Conservation (phyloP, 2,797 vertebrate species). For the Micrastur ruficollis region DNA sequence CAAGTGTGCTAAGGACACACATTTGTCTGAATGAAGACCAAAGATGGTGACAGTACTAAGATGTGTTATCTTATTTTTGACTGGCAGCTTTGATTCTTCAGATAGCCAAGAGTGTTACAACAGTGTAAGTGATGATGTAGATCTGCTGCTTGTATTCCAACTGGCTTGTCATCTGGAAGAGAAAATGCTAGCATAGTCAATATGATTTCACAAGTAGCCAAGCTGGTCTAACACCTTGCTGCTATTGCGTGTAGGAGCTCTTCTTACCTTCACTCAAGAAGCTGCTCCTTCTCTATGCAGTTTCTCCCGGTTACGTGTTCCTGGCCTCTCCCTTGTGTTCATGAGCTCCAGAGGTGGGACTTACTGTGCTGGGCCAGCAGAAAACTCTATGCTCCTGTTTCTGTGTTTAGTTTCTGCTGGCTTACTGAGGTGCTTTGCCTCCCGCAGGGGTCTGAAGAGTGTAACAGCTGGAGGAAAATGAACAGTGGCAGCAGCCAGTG, state of each 20-base stretch:
- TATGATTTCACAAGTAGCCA: constrained; percentile 25
- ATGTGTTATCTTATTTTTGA: background rate
- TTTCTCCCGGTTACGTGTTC: background rate
- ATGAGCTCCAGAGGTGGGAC: background rate
- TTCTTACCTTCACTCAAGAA: background rate
- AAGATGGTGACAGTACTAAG: background rate
- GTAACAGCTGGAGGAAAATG: background rate
- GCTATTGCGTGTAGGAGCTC: background rate
- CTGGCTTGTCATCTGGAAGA: background rate
- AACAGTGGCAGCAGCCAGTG: background rate
- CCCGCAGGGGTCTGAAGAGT: background rate
- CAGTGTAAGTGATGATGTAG: background rate
- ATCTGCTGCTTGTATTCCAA: background rate
- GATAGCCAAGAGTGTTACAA: background rate
- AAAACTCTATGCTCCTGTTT: background rate
- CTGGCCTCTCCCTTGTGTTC: background rate
- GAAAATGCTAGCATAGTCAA: background rate
- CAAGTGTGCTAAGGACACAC: background rate
- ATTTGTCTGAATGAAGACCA: background rate
- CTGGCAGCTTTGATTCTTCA: constrained; percentile 6
- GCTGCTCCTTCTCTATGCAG: background rate
- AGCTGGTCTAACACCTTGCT: constrained; percentile 8
- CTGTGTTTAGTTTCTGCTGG: background rate
- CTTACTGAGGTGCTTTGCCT: background rate
- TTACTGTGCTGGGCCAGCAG: background rate